These are phyloP conservation scores for Pelecanoides urinatrix DNA, from an alignment of 2,113 vertebrate genomes.

Conservation along the genomic window DNA sequence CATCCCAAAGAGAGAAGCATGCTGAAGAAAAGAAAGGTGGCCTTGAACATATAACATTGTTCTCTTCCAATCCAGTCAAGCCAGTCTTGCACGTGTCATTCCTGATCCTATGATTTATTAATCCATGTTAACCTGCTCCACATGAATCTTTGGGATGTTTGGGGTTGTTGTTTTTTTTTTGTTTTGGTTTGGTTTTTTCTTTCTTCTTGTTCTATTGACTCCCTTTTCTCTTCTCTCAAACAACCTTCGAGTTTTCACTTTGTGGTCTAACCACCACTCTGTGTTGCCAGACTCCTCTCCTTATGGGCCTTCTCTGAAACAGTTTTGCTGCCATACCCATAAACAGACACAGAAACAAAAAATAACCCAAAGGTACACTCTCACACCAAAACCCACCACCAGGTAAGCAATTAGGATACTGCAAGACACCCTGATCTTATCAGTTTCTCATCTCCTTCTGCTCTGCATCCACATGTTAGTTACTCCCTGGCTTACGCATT, in stretches of 20 bases:
- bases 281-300: background rate
- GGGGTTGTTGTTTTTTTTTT: background rate
- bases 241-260: background rate
- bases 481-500: background rate
- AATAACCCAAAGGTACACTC: accelerated
- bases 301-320: background rate
- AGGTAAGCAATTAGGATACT: background rate
- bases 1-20: background rate
- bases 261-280: background rate
- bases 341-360: background rate
- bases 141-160: background rate
- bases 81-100: background rate
- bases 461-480: background rate
- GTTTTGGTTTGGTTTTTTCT: background rate
- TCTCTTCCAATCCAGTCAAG: background rate
- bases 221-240: background rate
- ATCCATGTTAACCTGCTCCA: background rate
- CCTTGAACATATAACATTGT: accelerated
- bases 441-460: background rate
- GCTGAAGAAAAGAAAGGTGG: background rate
- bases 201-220: background rate
- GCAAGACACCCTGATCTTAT: background rate
- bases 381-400: background rate
- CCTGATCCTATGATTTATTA: background rate
- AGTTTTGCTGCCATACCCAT: background rate